These are phyloP conservation scores for Musca vetustissima DNA, from an alignment of 1,140 invertebrate species.

Conservation along the genomic window DNA sequence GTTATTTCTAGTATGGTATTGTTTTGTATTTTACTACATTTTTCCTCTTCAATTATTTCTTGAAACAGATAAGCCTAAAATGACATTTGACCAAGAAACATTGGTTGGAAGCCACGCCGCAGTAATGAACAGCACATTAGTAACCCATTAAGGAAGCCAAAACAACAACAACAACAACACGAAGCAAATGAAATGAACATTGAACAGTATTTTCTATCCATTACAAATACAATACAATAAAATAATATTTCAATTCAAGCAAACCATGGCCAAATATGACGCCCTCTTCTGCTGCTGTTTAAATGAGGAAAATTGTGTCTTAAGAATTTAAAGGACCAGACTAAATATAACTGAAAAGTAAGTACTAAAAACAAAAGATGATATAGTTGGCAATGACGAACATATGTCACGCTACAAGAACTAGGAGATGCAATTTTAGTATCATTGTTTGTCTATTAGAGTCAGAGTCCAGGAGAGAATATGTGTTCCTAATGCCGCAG, in stretches of 20 bases:
- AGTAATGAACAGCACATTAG: too few species aligned
- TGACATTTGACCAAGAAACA: constrained; percentile 15
- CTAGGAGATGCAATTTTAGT: too few species aligned
- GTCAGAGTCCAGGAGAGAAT: too few species aligned
- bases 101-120: neutral
- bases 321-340: neutral
- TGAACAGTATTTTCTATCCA: constrained; percentile 9
- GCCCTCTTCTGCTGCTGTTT: neutral
- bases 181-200: constrained; percentile 4
- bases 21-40: neutral
- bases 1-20: too few species aligned
- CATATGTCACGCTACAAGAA: too few species aligned
- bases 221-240: neutral
- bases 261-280: neutral
- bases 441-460: too few species aligned
- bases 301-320: constrained; percentile 8
- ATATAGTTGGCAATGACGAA: too few species aligned
- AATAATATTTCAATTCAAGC: neutral
- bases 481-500: too few species aligned
- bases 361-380: too few species aligned
- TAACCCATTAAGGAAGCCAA: constrained; percentile 6
- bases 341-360: neutral
- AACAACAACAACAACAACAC: too few species aligned
- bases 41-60: neutral
- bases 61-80: constrained; percentile 10